phyloP scores from a whole-genome alignment of 2,888 invertebrate species.

The Polymixis flavicincta region DNA sequence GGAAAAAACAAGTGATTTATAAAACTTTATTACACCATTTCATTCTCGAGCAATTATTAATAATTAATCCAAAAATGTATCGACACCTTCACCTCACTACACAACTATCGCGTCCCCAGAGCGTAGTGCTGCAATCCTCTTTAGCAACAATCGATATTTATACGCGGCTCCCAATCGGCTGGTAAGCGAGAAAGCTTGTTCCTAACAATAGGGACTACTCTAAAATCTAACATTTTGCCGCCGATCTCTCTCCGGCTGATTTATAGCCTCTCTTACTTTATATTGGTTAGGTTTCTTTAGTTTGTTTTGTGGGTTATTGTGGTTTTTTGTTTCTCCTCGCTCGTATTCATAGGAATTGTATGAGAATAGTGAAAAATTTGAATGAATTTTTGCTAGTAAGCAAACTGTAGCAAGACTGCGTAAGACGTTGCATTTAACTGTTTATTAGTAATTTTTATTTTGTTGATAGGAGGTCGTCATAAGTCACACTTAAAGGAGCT shows the following conservation, averaged over 20 bases:
- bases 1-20: too few species aligned
- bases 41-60: not conserved
- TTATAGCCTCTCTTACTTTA: conserved; percentile 65
- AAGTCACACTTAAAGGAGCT: too few species aligned
- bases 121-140: conserved; percentile 81
- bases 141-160: conserved; percentile 83
- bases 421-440: too few species aligned
- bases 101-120: conserved; percentile 77
- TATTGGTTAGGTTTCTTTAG: conserved; percentile 57
- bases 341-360: not conserved
- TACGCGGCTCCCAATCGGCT: conserved; percentile 76
- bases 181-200: conserved; percentile 87
- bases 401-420: too few species aligned
- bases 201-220: conserved; percentile 66
- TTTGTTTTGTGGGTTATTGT: conserved; percentile 45
- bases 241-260: conserved; percentile 65
- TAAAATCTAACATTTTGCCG: conserved; percentile 64
- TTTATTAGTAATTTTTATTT: too few species aligned
- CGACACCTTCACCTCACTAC: conserved; percentile 58
- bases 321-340: not conserved
- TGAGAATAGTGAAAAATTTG: not conserved
- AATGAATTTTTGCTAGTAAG: too few species aligned
- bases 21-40: too few species aligned
- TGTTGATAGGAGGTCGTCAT: too few species aligned
- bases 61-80: conserved; percentile 18